Percentiles rank a stretch among this genome's conserved stretches.
Conservation (phyloP, 2,113 vertebrate genomes). For the Tenebrosternarchus preto region DNA sequence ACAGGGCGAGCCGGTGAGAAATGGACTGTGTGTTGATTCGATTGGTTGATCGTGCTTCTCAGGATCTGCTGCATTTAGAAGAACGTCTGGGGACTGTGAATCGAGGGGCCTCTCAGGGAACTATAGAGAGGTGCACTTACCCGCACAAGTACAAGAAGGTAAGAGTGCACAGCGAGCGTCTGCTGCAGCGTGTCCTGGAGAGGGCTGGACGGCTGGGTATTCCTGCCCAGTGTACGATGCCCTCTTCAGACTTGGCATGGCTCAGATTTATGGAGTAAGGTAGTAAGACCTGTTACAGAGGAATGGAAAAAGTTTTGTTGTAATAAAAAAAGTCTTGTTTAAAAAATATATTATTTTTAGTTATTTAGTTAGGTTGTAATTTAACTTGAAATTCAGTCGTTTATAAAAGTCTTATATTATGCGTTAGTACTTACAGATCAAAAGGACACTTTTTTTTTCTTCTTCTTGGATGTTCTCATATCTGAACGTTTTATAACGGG, state of each 20-base stretch:
- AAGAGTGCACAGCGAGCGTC: constrained; percentile 63
- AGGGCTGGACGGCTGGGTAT: constrained; percentile 79
- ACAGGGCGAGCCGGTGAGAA: too few relatives aligned
- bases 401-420: too few relatives aligned
- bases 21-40: neutral
- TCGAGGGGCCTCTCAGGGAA: constrained; percentile 97
- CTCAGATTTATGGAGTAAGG: constrained; percentile 52
- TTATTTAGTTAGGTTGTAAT: neutral
- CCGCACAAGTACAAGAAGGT: constrained; percentile 99
- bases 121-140: constrained; percentile 99
- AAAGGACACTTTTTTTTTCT: too few relatives aligned
- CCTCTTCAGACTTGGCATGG: constrained; percentile 77
- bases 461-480: too few relatives aligned
- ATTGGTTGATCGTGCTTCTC: constrained; percentile 7
- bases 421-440: too few relatives aligned
- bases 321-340: neutral
- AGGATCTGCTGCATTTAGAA: constrained; percentile 98
- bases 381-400: neutral
- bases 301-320: neutral
- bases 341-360: neutral
- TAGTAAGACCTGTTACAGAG: constrained; percentile 9
- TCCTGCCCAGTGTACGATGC: constrained; percentile 78
- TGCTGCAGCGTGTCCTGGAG: constrained; percentile 79
- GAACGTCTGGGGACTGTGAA: constrained; percentile 97
- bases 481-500: too few relatives aligned